Base-by-base conservation (phyloP, 2,888 invertebrate species). In the Aquatica leii region DNA sequence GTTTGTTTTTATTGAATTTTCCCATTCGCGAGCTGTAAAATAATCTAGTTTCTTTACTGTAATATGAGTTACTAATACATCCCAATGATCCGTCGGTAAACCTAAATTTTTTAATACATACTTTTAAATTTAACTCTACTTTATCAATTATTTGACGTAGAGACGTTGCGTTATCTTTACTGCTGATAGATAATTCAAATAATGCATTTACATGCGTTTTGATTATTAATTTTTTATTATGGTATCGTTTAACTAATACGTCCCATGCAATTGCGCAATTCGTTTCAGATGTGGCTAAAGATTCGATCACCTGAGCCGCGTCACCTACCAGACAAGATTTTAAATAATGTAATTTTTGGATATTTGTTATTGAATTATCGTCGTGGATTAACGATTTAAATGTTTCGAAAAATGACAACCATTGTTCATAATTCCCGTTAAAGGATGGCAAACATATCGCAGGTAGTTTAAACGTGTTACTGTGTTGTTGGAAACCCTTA, bases 21-120 rank as follows among this genome's bases (percentile, higher is more conserved):
- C 50, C 61, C 55, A 61, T 6, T 61, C 61, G n/a, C 40, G 24
- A 14, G 15, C 11, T n/a, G 55, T 50, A 3, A 17, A 6, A 56
- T 35, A 37, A 17, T 61, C 61, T 21, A 61, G 41, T 50, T 61
- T 54, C 1, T 9, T 6, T 14, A 12, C 9, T 17, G 56, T 18
- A 4, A 56, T 31, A 12, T 24, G n/a, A 37, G 54, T 17, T 20
- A 60, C 21, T 12, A 60, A 20, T 21, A 24, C 35, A 56, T 56
- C 55, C 61, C 55, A 61, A 15, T n/a, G 6, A 5, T 60, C 37
- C 1, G 34, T 43, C 8, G 53, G 46, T 20, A 40, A 5, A 6
- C 9, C 20, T 21, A 60, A 20, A 34, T n/a, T 54, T 34, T n/a
- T n/a, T n/a, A n/a, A n/a, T n/a, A n/a, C 2, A 60, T 18, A 34